Percentiles rank a stretch among this genome's conserved stretches.
phyloP scores from a whole-genome alignment of 2,113 vertebrate genomes.

The Anhinga anhinga region DNA sequence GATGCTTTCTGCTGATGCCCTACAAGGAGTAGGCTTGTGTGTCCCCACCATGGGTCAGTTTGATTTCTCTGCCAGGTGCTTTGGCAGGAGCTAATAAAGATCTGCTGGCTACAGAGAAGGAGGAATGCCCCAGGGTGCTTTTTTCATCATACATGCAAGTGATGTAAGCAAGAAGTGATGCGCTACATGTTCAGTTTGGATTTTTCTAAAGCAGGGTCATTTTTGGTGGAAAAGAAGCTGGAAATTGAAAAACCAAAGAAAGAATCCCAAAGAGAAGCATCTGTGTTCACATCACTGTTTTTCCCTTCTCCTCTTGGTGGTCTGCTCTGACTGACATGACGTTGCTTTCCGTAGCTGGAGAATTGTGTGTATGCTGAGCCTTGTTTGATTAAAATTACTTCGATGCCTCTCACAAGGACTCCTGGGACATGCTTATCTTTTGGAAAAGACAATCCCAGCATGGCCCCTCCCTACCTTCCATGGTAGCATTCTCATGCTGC shows the following conservation, averaged over 20 bases:
- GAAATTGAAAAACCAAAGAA: slow-evolving; percentile 3
- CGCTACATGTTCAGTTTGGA: background rate
- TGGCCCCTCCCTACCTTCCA: background rate
- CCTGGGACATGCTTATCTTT: background rate
- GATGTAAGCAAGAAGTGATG: background rate
- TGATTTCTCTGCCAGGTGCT: background rate
- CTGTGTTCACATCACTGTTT: background rate
- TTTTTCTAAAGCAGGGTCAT: background rate
- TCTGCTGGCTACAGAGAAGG: background rate
- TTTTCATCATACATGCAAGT: background rate
- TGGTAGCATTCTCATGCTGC: background rate
- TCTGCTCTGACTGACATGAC: background rate
- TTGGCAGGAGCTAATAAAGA: background rate
- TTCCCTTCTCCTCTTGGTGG: background rate
- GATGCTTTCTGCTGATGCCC: background rate
- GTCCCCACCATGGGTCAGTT: background rate
- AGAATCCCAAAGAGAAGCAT: background rate
- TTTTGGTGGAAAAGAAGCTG: background rate
- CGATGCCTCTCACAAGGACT: background rate
- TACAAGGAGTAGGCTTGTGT: background rate
- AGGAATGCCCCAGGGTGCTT: background rate
- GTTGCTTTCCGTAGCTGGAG: background rate
- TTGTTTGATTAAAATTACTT: slow-evolving; percentile 46
- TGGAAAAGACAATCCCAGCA: background rate
- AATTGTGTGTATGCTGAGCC: background rate